Conservation (phyloP, 2,797 vertebrate genomes). For the Vultur gryphus region DNA sequence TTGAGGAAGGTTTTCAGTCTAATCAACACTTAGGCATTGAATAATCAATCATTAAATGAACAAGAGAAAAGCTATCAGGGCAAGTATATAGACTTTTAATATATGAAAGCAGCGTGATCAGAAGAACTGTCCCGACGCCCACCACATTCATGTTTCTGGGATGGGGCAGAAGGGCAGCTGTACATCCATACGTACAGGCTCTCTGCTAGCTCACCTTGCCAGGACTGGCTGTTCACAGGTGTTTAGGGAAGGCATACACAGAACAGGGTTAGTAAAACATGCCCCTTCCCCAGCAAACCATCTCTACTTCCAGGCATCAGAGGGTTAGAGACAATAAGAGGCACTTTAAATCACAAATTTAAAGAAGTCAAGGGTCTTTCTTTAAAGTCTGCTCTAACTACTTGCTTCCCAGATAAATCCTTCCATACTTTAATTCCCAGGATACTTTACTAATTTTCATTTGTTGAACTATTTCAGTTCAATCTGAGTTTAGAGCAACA, state of each 20-base stretch:
- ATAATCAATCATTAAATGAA: background rate
- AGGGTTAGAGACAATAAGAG: background rate
- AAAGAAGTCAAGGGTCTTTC: background rate
- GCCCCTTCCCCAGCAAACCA: background rate
- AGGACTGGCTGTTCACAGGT: background rate
- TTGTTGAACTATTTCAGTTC: constrained; percentile 28
- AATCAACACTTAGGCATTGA: background rate
- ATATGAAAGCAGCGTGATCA: background rate
- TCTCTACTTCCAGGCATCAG: background rate
- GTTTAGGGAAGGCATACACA: background rate
- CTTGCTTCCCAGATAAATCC: background rate
- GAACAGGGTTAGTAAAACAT: background rate
- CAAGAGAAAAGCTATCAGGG: background rate
- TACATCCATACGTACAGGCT: rapidly evolving
- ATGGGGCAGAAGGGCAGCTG: background rate
- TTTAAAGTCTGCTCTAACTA: background rate
- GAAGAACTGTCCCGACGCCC: background rate
- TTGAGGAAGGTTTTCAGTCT: background rate
- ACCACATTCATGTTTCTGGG: background rate
- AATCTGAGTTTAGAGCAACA: constrained; percentile 39
- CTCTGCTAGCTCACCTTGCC: background rate
- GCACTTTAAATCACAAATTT: background rate
- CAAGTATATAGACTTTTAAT: background rate
- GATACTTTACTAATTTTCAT: background rate
- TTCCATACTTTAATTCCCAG: background rate